Evolutionary conservation across 2,797 vertebrate genomes (phyloP), one percentile per base, ranked within the genome.

Genomic region (Premnoplex brunnescens): DNA sequence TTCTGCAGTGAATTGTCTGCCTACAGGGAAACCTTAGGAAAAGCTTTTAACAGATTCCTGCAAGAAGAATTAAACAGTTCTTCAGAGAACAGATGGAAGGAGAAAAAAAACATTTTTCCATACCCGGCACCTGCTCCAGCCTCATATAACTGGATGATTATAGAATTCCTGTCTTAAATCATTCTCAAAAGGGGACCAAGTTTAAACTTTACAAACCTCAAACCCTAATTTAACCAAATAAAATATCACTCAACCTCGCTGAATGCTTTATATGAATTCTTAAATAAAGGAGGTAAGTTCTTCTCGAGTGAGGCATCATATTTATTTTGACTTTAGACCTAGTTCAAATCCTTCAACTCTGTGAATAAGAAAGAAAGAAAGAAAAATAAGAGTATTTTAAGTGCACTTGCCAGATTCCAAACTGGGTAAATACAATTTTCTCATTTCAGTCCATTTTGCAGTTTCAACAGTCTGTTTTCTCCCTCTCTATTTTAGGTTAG

Each of bases 191-290:
- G n/a, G 62, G 74, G 85, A 93, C 77, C 37, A 66, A 82, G 74
- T 94, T 90, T 95, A 95, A 95, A 93, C 59, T 88, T 86, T 56
- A 94, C 80, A 96, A 94, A 96, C 95, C 94, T 93, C 93, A 96
- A 94, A 90, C 80, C 69, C 77, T 91, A 93, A 96, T 95, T 93
- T 88, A 92, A 96, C 80, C 89, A 94, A 96, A 91, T 91, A 84
- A 95, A 92, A 95, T 85, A 92, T 83, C 63, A 90, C 80, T 90
- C 89, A 87, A 58, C 52, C 56, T 73, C 3, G 1, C 10, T 0
- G 0, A 95, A 94, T 82, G 85, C 49, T 91, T 88, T 93, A 94
- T 55, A 93, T 6, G 24, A 91, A 82, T 86, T 85, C 73, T 86
- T 71, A 84, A 94, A 92, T 91, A 90, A 82, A 92, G 51, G 71